Conservation (phyloP, 2,888 invertebrate genomes). For the Marasmarcha lunaedactyla region DNA sequence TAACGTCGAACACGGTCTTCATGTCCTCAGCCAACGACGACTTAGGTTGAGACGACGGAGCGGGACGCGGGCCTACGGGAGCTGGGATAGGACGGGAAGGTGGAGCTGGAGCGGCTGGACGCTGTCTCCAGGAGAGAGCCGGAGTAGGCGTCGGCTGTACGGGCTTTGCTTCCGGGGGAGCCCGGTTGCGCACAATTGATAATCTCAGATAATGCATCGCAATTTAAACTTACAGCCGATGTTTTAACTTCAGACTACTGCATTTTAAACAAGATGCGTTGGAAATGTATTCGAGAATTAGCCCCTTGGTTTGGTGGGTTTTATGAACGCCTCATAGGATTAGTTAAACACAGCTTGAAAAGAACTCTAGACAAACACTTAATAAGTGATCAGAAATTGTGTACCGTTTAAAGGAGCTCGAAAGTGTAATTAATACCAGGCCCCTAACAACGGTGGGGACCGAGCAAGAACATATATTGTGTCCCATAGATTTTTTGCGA, state of each 20-base stretch:
- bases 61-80: too few species aligned
- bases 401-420: constrained; percentile 9
- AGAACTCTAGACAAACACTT: constrained; percentile 7
- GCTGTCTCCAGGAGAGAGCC: too few species aligned
- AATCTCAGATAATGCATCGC: constrained; percentile 15
- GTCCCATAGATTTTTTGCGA: constrained; percentile 1
- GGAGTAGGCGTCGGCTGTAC: too few species aligned
- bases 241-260: constrained; percentile 2
- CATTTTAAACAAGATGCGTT: constrained; percentile 4
- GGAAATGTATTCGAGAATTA: constrained; percentile 13
- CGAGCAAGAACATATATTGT: constrained; percentile 7
- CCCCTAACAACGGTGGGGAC: constrained; percentile 6
- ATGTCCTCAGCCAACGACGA: too few species aligned
- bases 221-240: constrained; percentile 16
- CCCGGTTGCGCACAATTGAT: too few species aligned
- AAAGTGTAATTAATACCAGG: constrained; percentile 7
- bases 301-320: constrained; percentile 14
- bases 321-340: constrained; percentile 13
- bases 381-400: constrained; percentile 4
- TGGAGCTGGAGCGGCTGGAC: too few species aligned
- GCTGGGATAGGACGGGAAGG: too few species aligned
- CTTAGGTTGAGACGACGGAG: too few species aligned
- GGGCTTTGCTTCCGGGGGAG: too few species aligned
- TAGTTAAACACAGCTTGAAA: constrained; percentile 11
- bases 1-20: too few species aligned